Conservation (phyloP, 2,888 invertebrate genomes). For the Drymonia ruficornis region DNA sequence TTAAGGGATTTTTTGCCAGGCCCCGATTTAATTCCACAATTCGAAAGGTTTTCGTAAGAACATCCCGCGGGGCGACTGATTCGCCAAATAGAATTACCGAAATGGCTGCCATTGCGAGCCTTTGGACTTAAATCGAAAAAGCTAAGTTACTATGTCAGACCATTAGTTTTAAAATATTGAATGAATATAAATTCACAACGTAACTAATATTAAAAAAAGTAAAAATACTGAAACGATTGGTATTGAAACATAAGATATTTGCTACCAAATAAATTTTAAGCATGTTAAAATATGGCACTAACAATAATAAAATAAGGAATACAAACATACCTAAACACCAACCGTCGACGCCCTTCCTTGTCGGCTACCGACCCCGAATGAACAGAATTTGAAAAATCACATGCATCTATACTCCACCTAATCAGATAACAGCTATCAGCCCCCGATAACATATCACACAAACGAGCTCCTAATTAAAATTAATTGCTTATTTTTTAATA, state of each 20-base stretch:
- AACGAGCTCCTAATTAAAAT: not conserved
- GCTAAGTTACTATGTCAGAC: not conserved
- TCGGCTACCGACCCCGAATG: not conserved
- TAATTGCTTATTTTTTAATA: not conserved
- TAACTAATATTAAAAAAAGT: not conserved
- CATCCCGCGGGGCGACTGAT: not conserved
- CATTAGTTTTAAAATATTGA: not conserved
- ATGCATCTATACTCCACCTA: not conserved
- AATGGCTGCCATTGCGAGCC: not conserved
- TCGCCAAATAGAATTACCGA: constrained; percentile 1
- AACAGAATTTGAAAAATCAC: not conserved
- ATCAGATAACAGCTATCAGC: not conserved
- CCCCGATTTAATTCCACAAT: not conserved
- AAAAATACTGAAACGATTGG: too few species aligned
- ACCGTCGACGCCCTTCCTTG: not conserved
- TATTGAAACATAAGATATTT: too few species aligned
- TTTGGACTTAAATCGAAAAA: not conserved
- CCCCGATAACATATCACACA: not conserved
- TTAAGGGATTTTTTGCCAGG: not conserved
- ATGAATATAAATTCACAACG: not conserved
- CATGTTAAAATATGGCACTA: not conserved
- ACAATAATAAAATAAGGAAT: not conserved
- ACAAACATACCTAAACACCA: not conserved
- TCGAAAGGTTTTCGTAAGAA: constrained; percentile 1
- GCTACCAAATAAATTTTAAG: too few species aligned